Evolutionary conservation across 2,888 invertebrate genomes (phyloP).

Genomic region (Pachliopta kotzebuea): DNA sequence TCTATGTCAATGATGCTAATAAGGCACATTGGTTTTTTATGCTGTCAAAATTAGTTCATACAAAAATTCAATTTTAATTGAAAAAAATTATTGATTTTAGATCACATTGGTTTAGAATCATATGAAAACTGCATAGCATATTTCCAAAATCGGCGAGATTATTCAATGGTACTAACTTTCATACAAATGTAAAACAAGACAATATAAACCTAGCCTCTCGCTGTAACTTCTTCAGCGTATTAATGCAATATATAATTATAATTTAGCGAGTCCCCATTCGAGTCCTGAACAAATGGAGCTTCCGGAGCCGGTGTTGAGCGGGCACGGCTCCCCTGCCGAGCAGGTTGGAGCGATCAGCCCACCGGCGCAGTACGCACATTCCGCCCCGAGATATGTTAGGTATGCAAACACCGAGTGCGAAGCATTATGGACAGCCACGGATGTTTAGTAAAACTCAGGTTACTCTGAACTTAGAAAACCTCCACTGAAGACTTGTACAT

Average conservation of each 20-base stretch:
- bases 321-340: slow-evolving; percentile 61
- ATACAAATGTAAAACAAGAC: no score
- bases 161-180: no score
- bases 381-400: slow-evolving; percentile 70
- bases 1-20: no score
- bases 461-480: not conserved
- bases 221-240: no score
- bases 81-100: no score
- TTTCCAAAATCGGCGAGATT: no score
- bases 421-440: not conserved
- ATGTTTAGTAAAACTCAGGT: not conserved
- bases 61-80: no score
- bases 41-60: no score
- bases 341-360: slow-evolving; percentile 83
- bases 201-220: not conserved
- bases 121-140: no score
- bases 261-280: slow-evolving; percentile 65
- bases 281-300: slow-evolving; percentile 62
- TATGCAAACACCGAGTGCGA: not conserved
- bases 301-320: slow-evolving; percentile 54
- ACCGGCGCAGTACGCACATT: slow-evolving; percentile 85
- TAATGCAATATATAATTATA: not conserved
- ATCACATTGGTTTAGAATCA: no score
- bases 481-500: no score
- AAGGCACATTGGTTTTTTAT: no score